Evolutionary conservation across 2,888 invertebrate genomes (phyloP).

Genomic region (Amblyjoppa fuscipennis): DNA sequence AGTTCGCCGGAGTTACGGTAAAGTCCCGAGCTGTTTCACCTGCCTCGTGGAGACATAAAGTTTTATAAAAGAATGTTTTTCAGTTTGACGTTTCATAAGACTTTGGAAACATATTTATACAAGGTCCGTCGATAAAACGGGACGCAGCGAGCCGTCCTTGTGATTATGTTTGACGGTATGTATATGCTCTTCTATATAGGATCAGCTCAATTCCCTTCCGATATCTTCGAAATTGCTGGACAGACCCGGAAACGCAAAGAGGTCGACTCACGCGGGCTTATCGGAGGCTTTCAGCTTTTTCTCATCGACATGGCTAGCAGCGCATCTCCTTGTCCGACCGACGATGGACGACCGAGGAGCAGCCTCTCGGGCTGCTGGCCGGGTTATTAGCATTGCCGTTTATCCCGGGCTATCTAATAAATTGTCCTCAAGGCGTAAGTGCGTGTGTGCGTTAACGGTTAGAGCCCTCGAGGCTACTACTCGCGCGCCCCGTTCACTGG

Average conservation of each 20-base stretch:
- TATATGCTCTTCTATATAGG: conserved; percentile 14
- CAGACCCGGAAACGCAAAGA: conserved; percentile 65
- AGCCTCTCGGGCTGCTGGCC: conserved; percentile 38
- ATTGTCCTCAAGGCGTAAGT: conserved; percentile 79
- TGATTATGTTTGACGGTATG: no score
- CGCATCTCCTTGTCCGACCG: neutral
- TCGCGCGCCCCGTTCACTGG: conserved; percentile 63
- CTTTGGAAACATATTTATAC: no score
- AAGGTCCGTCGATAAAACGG: no score
- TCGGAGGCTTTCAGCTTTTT: conserved; percentile 58
- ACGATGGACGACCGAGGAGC: conserved; percentile 43
- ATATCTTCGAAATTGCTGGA: conserved; percentile 55
- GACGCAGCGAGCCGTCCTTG: no score
- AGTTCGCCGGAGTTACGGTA: conserved; percentile 69
- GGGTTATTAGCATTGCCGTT: conserved; percentile 82
- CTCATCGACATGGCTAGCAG: neutral
- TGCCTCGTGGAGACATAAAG: conserved; percentile 33
- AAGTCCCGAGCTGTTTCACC: conserved; percentile 58
- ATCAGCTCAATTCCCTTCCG: conserved; percentile 35
- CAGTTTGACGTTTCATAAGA: conserved; percentile 2
- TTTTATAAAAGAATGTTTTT: conserved; percentile 51
- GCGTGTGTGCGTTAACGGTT: conserved; percentile 82
- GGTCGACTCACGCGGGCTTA: conserved; percentile 59
- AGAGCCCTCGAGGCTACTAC: conserved; percentile 73
- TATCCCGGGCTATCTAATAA: conserved; percentile 84